Evolutionary conservation across 2,888 invertebrate species (phyloP).

Genomic region (Leptopilina syphax): DNA sequence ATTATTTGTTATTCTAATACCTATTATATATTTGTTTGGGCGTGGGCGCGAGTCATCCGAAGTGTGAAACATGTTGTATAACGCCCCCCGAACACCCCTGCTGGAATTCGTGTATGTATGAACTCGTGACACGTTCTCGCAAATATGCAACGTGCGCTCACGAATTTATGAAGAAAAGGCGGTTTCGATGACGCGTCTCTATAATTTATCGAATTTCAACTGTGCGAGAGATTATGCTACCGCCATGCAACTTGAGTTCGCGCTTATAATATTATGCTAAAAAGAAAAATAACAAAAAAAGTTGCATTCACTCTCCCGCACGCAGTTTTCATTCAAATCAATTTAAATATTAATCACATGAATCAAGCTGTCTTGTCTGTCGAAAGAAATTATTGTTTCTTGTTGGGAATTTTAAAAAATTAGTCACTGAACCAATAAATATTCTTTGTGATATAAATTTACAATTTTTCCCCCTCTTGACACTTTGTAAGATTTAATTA

Average conservation of each 20-base stretch:
- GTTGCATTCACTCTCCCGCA: constrained; percentile 2
- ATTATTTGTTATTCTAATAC: constrained; percentile 76
- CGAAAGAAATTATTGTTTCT: too few relatives aligned
- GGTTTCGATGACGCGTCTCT: constrained; percentile 43
- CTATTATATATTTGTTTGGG: constrained; percentile 73
- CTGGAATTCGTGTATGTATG: constrained; percentile 62
- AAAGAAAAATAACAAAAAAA: not conserved
- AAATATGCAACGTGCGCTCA: constrained; percentile 29
- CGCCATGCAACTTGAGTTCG: not conserved
- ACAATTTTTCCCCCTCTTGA: too few relatives aligned
- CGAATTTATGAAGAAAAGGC: constrained; percentile 46
- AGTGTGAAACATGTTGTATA: constrained; percentile 74
- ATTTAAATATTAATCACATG: not conserved
- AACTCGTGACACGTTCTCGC: constrained; percentile 25
- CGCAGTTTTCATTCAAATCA: not conserved
- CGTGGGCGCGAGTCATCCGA: constrained; percentile 70
- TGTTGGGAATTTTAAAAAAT: too few relatives aligned
- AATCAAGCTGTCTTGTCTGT: not conserved
- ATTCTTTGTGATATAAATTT: too few relatives aligned
- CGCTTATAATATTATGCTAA: not conserved
- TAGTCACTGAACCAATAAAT: too few relatives aligned
- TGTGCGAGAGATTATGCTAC: constrained; percentile 43
- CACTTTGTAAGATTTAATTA: too few relatives aligned
- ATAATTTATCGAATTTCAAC: constrained; percentile 47
- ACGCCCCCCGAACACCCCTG: constrained; percentile 66